phyloP scores from a whole-genome alignment of 2,888 invertebrate species.

The Chirona hameri region DNA sequence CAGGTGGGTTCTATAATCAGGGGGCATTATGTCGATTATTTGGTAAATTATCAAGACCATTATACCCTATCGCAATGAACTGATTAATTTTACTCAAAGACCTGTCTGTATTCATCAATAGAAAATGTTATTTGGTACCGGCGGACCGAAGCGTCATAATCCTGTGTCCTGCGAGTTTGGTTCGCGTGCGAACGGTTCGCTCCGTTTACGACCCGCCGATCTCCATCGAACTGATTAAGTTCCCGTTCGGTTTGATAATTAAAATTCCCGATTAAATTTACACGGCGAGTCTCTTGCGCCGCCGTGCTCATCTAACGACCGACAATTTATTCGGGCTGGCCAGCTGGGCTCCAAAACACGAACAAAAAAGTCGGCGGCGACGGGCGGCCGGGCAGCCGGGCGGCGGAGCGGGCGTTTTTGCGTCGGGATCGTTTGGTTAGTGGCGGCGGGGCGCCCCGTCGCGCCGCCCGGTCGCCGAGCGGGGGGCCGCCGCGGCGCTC shows the following conservation, averaged over 20 bases:
- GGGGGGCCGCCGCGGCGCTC: not conserved
- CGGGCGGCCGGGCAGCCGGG: no score
- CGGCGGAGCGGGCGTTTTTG: not conserved
- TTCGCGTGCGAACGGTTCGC: no score
- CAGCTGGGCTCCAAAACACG: not conserved
- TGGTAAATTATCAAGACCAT: no score
- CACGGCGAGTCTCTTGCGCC: not conserved
- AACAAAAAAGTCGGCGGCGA: not conserved
- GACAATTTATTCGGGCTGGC: constrained; percentile 4
- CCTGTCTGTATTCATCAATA: no score
- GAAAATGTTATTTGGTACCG: no score
- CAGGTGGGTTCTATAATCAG: no score
- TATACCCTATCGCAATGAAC: no score
- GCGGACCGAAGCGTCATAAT: no score
- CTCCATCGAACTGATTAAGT: constrained; percentile 8
- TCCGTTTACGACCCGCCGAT: not conserved
- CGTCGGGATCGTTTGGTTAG: not conserved
- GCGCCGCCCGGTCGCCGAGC: not conserved
- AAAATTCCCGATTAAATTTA: not conserved
- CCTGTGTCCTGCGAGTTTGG: no score
- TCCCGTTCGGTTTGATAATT: constrained; percentile 13
- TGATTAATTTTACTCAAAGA: no score
- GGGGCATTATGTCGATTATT: no score
- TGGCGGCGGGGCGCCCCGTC: not conserved
- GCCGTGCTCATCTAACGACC: not conserved